These are phyloP conservation scores for Apamea monoglypha DNA, from an alignment of 2,888 invertebrate genomes.

Conservation along the genomic window DNA sequence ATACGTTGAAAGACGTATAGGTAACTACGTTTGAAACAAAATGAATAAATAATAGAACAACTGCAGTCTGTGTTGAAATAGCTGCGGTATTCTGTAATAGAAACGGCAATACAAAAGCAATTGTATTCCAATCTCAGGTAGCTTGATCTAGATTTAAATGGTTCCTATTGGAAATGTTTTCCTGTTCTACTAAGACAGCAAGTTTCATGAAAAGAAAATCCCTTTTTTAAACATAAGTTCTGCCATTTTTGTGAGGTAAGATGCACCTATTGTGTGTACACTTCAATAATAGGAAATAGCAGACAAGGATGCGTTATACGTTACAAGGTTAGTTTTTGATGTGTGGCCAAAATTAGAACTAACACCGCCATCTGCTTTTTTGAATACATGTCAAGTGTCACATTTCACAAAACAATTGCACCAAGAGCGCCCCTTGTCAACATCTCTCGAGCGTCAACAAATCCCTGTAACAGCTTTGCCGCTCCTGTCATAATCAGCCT, in stretches of 20 bases:
- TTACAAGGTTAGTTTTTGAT: background rate
- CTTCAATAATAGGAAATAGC: background rate
- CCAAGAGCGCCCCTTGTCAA: background rate
- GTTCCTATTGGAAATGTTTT: conserved; percentile 25
- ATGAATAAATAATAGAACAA: conserved; percentile 31
- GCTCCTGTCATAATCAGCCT: background rate
- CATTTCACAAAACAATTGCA: background rate
- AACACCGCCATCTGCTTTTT: too few relatives aligned
- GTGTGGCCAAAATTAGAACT: background rate
- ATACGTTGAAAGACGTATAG: background rate
- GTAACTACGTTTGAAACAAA: background rate
- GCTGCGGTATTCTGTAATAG: background rate
- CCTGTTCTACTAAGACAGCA: background rate
- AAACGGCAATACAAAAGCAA: background rate
- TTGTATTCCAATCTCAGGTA: conserved; percentile 34
- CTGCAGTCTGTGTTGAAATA: conserved; percentile 11
- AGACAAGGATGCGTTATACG: background rate
- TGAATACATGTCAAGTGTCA: background rate
- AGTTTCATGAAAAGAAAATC: background rate
- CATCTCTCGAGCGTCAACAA: background rate
- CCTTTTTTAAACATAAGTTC: background rate
- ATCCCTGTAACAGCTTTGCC: background rate
- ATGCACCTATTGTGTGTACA: background rate
- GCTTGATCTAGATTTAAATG: conserved; percentile 34
- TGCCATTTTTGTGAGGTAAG: background rate